Evolutionary conservation across 1,140 invertebrate species (phyloP).

Genomic region (Drosophila tani): DNA sequence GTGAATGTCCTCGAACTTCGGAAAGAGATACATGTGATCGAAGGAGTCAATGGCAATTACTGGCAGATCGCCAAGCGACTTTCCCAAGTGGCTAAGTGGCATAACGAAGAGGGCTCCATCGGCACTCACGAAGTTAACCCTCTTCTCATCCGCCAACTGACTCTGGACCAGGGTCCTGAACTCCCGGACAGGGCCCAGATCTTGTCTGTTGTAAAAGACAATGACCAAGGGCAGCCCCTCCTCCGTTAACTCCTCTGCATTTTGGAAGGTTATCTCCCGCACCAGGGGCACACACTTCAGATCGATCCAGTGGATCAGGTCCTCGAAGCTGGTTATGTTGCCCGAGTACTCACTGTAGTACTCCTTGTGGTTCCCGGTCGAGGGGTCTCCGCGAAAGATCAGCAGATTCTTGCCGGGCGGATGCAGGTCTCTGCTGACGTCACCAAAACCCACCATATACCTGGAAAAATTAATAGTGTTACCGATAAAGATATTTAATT

Average conservation of each 20-base stretch:
- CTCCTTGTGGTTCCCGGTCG: conserved; percentile 1
- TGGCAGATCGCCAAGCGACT: conserved; percentile 45
- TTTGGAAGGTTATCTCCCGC: conserved; percentile 53
- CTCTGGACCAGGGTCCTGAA: conserved; percentile 28
- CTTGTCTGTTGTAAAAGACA: conserved; percentile 41
- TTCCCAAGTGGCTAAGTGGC: conserved; percentile 45
- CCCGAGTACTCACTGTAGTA: conserved; percentile 29
- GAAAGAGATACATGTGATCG: conserved; percentile 56
- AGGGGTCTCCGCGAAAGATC: conserved; percentile 11
- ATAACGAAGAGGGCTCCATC: conserved; percentile 29
- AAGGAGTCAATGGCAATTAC: conserved; percentile 58
- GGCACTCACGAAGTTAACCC: conserved; percentile 47
- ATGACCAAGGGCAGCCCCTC: conserved; percentile 45
- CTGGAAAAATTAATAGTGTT: conserved; percentile 66
- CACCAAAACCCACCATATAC: conserved; percentile 96
- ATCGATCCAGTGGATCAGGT: conserved; percentile 20
- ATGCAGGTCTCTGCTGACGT: conserved; percentile 84
- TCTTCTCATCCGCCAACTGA: conserved; percentile 6
- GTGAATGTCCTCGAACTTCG: conserved; percentile 43
- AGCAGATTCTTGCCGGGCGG: conserved; percentile 22
- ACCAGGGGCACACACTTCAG: conserved; percentile 38
- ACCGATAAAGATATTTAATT: neutral
- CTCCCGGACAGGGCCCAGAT: conserved; percentile 18
- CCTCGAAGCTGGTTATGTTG: conserved; percentile 4
- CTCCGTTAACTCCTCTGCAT: conserved; percentile 60